Base-by-base conservation (phyloP, 2,888 invertebrate genomes). In the Drosophila paranaensis region DNA sequence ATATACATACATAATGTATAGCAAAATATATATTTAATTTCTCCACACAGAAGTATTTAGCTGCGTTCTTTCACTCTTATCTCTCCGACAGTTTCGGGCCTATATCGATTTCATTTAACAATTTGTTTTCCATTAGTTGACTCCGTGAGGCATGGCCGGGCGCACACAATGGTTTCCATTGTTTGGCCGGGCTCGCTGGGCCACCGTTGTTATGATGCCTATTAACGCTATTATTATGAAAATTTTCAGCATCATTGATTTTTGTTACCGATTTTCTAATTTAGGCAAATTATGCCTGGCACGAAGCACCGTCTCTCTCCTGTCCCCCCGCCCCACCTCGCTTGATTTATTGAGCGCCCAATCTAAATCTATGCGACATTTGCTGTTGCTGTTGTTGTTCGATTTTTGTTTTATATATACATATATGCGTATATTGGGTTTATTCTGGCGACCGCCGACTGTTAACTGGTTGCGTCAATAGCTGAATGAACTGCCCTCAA, bases 241-340 rank as follows among this genome's bases (percentile, higher is more conserved):
- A 90, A 90, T 87, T 87, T 90, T 87, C 77, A 87, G 90, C 87
- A 77, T 89, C 87, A 90, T 90, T 89, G 90, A 87, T 76, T 87
- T 90, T 81, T 87, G 87, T 90, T 87, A 87, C 77, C 79, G 74
- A 83, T 87, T 90, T 90, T 87, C 87, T 90, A 90, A 87, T 90
- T 87, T 89, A 82, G 74, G 77, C 90, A 89, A 87, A 87, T 87
- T 90, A 90, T 85, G 79, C 74, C 75, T 72, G 67, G 74, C 20
- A 42, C 39, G 27, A 45, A 2, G 14, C 25, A 27, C 14, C 1
- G 20, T 14, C 25, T 6, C 27, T 14, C 45, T 30, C 30, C 6
- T 30, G 30, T 30, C 5, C 30, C 30, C 30, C 8, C 8, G 27
- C 27, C 30, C 27, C 5, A 8, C 30, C 6, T 14, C 25, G 14